Percentiles rank a stretch among this genome's conserved stretches.
These are phyloP conservation scores for Loripinus fragilis DNA, from an alignment of 2,888 invertebrate species.

Conservation along the genomic window DNA sequence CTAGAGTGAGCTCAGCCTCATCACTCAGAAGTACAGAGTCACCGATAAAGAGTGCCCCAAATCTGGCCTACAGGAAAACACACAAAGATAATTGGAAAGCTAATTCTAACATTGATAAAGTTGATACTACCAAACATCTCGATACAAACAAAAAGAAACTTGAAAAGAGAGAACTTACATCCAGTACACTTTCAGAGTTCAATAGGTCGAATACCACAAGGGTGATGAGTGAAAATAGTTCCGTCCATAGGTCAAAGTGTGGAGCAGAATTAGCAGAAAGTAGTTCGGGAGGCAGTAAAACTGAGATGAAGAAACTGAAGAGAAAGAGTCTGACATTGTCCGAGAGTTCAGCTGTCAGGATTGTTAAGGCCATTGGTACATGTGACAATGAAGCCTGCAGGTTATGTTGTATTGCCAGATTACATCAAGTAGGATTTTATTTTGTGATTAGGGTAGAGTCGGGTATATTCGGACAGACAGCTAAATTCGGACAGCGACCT, in stretches of 20 bases:
- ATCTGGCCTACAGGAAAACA: neutral
- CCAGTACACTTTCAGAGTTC: neutral
- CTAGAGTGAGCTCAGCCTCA: constrained; percentile 3
- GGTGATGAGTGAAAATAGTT: no score
- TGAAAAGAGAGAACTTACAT: no score
- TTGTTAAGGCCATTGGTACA: neutral
- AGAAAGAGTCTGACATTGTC: neutral
- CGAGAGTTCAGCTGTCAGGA: no score
- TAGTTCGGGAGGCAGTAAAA: neutral
- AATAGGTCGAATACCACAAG: no score
- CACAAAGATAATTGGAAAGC: neutral
- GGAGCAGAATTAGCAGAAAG: neutral
- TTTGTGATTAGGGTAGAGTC: no score
- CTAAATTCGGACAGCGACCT: no score
- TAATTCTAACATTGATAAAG: neutral
- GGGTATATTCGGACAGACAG: no score
- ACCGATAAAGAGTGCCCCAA: constrained; percentile 18
- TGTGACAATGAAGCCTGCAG: neutral
- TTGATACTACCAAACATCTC: neutral
- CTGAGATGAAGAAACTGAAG: neutral
- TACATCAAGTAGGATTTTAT: neutral
- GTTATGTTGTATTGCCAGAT: neutral
- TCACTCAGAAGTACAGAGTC: constrained; percentile 13
- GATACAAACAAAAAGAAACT: neutral
- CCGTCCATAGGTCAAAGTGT: neutral